These are phyloP conservation scores for Cotesia typhae DNA, from an alignment of 1,140 invertebrate genomes.

Conservation along the genomic window DNA sequence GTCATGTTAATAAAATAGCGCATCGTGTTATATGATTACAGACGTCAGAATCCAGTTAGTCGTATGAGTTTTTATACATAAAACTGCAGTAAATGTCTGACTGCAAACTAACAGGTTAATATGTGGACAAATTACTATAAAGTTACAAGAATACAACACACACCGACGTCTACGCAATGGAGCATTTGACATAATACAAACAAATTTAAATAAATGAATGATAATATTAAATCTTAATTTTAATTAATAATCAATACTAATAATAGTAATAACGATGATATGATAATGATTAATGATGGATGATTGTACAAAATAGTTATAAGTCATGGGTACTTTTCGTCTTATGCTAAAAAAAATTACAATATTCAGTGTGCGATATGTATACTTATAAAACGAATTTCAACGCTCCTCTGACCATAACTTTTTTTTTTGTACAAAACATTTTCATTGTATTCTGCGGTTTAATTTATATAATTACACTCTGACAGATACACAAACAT, in stretches of 20 bases:
- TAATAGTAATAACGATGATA: constrained; percentile 4
- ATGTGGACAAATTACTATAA: constrained; percentile 1
- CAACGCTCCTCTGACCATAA: constrained; percentile 14
- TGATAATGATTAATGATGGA: constrained; percentile 8
- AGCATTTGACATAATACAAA: constrained; percentile 19
- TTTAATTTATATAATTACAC: constrained; percentile 6
- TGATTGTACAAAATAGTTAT: constrained; percentile 27
- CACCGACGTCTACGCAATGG: constrained; percentile 17
- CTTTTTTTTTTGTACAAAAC: constrained; percentile 25
- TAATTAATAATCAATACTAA: constrained; percentile 17
- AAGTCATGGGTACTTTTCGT: constrained; percentile 18
- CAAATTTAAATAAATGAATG: constrained; percentile 6
- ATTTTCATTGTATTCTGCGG: constrained; percentile 25
- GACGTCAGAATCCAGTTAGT: constrained; percentile 34
- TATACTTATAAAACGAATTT: constrained; percentile 12
- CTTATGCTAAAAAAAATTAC: not conserved
- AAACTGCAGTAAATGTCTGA: not conserved
- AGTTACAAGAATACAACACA: not conserved
- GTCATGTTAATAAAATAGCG: constrained; percentile 24
- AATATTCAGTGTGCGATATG: constrained; percentile 20
- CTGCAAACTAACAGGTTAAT: not conserved
- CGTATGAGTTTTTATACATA: constrained; percentile 33
- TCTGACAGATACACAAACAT: not conserved
- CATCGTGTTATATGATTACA: constrained; percentile 32
- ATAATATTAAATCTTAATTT: not conserved